Evolutionary conservation across 2,113 vertebrate species (phyloP).

Genomic region (Promerops cafer): DNA sequence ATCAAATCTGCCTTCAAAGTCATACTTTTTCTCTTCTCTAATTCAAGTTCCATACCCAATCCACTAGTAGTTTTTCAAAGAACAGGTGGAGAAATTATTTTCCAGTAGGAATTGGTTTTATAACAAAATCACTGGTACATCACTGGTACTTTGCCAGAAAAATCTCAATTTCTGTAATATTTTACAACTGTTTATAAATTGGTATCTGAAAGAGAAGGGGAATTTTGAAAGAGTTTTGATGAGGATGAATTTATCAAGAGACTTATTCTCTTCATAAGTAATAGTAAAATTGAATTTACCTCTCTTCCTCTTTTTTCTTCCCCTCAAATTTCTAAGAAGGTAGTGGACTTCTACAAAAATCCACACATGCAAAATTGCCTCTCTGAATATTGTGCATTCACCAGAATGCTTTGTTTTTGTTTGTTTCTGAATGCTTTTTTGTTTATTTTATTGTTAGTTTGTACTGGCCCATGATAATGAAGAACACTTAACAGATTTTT

Average conservation of each 20-base stretch:
- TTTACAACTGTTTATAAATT: neutral
- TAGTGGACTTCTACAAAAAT: neutral
- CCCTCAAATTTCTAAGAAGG: neutral
- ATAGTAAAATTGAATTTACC: neutral
- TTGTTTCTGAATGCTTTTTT: neutral
- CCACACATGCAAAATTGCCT: neutral
- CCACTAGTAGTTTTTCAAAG: neutral
- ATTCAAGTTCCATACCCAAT: neutral
- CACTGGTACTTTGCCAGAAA: neutral
- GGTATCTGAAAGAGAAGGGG: neutral
- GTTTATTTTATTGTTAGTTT: neutral
- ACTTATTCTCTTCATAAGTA: neutral
- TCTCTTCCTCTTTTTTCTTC: neutral
- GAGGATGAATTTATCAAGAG: neutral
- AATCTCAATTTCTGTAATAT: neutral
- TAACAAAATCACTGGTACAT: neutral
- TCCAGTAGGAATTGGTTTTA: neutral
- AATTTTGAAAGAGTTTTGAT: neutral
- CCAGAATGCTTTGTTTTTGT: neutral
- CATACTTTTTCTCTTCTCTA: neutral
- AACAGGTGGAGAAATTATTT: neutral
- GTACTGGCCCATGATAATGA: neutral
- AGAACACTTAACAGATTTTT: neutral
- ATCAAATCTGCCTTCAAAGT: neutral
- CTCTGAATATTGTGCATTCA: neutral